Evolutionary conservation across 2,113 vertebrate genomes (phyloP).

Genomic region (Chlorodrepanis virens): DNA sequence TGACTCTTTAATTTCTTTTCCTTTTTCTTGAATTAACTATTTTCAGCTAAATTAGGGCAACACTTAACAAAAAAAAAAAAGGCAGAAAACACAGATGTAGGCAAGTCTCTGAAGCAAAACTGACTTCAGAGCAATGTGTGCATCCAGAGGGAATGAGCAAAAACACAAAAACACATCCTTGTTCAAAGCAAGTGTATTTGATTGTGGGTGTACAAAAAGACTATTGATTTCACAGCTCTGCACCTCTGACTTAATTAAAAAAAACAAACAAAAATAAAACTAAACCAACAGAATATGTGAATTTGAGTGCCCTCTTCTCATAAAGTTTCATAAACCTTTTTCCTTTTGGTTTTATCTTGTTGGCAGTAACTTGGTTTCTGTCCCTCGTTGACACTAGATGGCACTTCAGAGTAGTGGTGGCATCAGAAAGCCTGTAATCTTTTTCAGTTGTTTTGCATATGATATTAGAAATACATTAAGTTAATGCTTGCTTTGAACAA

Average conservation of each 20-base stretch:
- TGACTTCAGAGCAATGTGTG: not conserved
- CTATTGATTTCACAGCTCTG: not conserved
- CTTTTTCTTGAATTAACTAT: not conserved
- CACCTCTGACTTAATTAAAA: not conserved
- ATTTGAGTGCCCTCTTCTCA: not conserved
- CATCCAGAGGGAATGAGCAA: not conserved
- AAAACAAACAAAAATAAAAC: not conserved
- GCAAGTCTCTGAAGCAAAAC: not conserved
- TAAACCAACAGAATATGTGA: not conserved
- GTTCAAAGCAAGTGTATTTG: not conserved
- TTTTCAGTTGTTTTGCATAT: not conserved
- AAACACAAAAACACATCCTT: not conserved
- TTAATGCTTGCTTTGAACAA: not conserved
- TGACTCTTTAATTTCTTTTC: not conserved
- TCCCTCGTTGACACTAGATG: conserved; percentile 35
- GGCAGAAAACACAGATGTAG: not conserved
- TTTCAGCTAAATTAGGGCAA: not conserved
- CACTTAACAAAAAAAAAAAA: not conserved
- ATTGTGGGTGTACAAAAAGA: not conserved
- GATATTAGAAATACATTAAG: not conserved
- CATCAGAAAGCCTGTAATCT: not conserved
- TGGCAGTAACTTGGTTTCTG: not conserved
- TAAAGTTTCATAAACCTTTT: not conserved
- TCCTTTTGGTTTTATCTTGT: not conserved
- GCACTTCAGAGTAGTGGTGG: conserved; percentile 42